phyloP scores from a whole-genome alignment of 2,888 invertebrate species.

The Brachyptera putata region DNA sequence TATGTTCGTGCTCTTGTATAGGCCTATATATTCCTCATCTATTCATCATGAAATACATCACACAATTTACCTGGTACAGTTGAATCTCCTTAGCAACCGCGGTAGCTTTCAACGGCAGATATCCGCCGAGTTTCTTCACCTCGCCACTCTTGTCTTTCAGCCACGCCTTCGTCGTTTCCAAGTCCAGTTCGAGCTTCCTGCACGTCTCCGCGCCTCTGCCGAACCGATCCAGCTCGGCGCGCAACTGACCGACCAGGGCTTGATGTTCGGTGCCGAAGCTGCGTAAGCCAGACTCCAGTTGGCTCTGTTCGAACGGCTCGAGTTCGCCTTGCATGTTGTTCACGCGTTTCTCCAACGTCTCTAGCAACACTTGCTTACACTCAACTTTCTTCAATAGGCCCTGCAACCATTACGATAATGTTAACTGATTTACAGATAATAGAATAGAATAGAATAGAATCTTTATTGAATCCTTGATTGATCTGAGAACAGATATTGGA shows the following conservation, averaged over 20 bases:
- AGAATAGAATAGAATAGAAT: too few species aligned
- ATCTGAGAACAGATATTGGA: too few species aligned
- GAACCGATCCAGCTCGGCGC: constrained; percentile 68
- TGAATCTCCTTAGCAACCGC: constrained; percentile 80
- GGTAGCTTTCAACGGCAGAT: constrained; percentile 71
- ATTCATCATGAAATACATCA: too few species aligned
- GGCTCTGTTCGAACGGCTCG: constrained; percentile 77
- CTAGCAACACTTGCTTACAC: constrained; percentile 74
- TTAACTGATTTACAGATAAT: too few species aligned
- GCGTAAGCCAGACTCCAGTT: constrained; percentile 68
- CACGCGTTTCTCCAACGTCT: constrained; percentile 77
- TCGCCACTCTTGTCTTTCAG: constrained; percentile 71
- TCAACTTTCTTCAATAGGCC: constrained; percentile 78
- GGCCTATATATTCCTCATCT: too few species aligned
- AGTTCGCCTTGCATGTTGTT: constrained; percentile 79
- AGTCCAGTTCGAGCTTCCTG: constrained; percentile 70
- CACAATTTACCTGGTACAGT: constrained; percentile 60
- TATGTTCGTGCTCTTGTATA: too few species aligned
- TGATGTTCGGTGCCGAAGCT: constrained; percentile 71
- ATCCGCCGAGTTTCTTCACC: constrained; percentile 68
- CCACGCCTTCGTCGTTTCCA: constrained; percentile 78
- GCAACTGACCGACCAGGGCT: constrained; percentile 64
- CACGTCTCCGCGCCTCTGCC: constrained; percentile 60
- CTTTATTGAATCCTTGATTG: too few species aligned
- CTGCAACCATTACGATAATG: constrained; percentile 38